These are phyloP conservation scores for Scaptomyza parva DNA, from an alignment of 2,888 invertebrate species.

Conservation along the genomic window DNA sequence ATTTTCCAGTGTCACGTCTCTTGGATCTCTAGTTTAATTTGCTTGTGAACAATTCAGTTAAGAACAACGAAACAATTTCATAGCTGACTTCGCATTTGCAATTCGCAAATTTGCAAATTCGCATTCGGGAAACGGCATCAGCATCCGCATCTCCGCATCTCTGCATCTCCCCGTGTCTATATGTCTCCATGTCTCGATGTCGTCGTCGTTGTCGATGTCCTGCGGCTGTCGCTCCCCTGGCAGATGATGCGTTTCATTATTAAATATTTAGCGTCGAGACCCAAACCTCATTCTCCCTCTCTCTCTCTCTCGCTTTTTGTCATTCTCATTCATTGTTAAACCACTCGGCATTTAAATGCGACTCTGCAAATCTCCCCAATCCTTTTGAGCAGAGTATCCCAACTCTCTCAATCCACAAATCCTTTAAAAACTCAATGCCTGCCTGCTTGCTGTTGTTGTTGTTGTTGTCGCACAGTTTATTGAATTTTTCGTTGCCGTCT, in stretches of 20 bases:
- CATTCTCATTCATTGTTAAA: neutral
- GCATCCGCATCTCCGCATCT: neutral
- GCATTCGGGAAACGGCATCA: slow-evolving; percentile 1
- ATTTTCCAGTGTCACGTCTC: neutral
- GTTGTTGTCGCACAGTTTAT: slow-evolving; percentile 49
- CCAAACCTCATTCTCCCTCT: neutral
- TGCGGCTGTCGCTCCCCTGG: slow-evolving; percentile 26
- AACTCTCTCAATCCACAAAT: slow-evolving; percentile 15
- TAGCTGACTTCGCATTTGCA: slow-evolving; percentile 24
- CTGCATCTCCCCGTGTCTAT: too few species aligned
- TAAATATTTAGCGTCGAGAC: slow-evolving; percentile 65
- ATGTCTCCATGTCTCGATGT: slow-evolving; percentile 37
- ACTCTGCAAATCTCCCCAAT: slow-evolving; percentile 18
- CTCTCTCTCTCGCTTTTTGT: neutral
- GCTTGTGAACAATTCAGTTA: slow-evolving; percentile 55
- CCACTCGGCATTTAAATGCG: slow-evolving; percentile 45
- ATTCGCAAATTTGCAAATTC: slow-evolving; percentile 1
- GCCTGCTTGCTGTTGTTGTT: too few species aligned
- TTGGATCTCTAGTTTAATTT: slow-evolving; percentile 2
- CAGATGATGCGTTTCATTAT: slow-evolving; percentile 71
- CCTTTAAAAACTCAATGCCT: slow-evolving; percentile 23
- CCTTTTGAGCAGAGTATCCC: slow-evolving; percentile 6
- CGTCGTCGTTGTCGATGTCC: slow-evolving; percentile 42
- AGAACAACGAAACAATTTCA: slow-evolving; percentile 30
- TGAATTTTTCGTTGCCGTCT: slow-evolving; percentile 49